A percentile compares a stretch with the other conserved stretches of the same genome.
phyloP scores from a whole-genome alignment of 2,113 vertebrate species.

The Cavia porcellus region DNA sequence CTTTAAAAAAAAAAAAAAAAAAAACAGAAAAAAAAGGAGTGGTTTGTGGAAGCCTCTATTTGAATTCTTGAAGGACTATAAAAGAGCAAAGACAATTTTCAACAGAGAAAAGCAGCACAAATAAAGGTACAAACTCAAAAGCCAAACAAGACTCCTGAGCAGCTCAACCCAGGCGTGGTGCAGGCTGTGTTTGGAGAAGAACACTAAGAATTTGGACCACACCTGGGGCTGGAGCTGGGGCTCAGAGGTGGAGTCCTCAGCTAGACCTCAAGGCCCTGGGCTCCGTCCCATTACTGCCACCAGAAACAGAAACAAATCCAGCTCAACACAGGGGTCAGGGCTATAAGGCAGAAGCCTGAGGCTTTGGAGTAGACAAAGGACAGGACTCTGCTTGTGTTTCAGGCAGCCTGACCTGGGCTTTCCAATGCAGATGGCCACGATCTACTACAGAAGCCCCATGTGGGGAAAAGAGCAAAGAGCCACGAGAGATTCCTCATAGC shows the following conservation, averaged over 20 bases:
- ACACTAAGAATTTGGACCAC: not conserved
- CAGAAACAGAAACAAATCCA: not conserved
- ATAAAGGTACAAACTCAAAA: not conserved
- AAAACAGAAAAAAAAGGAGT: not conserved
- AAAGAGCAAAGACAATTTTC: not conserved
- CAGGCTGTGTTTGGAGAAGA: not conserved
- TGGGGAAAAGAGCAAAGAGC: not conserved
- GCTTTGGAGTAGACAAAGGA: not conserved
- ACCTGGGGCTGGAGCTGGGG: accelerated
- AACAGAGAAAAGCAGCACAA: not conserved
- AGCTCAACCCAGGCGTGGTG: not conserved
- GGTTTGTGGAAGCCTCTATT: not conserved
- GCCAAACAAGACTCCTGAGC: not conserved
- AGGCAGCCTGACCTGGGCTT: not conserved
- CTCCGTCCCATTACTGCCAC: not conserved
- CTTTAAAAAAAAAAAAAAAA: too few species aligned
- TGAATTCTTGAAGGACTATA: not conserved
- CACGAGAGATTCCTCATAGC: not conserved
- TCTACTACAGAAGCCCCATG: not conserved
- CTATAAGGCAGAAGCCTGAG: not conserved
- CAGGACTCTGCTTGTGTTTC: not conserved
- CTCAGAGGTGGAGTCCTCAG: not conserved
- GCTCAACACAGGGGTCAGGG: not conserved
- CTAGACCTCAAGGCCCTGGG: not conserved
- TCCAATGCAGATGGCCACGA: not conserved